A percentile compares a stretch with the other conserved stretches of the same genome.
These are phyloP conservation scores for Strigops habroptila DNA, from an alignment of 2,113 vertebrate genomes.

Conservation along the genomic window DNA sequence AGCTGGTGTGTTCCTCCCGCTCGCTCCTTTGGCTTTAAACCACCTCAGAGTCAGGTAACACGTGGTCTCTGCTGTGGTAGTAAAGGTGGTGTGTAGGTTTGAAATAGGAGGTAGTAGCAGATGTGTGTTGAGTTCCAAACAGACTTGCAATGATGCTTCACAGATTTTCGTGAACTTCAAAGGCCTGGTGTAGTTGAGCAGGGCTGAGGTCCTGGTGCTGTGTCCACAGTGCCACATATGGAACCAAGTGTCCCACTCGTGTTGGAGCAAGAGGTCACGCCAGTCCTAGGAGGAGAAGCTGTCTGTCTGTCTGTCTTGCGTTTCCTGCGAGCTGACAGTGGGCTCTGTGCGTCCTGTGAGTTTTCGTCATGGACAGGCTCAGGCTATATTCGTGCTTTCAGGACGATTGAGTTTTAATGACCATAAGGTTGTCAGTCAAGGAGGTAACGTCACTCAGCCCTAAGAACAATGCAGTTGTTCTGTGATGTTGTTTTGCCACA, in stretches of 20 bases:
- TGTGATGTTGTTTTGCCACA: neutral
- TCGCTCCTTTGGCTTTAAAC: neutral
- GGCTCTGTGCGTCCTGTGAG: too few relatives aligned
- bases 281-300: neutral
- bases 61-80: fast-evolving
- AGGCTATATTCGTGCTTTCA: fast-evolving
- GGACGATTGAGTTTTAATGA: neutral
- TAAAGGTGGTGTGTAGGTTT: neutral
- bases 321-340: neutral
- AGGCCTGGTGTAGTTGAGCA: too few relatives aligned
- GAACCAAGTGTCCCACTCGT: fast-evolving
- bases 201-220: too few relatives aligned
- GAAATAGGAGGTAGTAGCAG: neutral
- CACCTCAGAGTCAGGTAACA: fast-evolving
- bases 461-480: neutral
- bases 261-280: fast-evolving
- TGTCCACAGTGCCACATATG: fast-evolving
- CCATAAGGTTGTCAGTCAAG: neutral
- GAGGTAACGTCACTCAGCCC: neutral
- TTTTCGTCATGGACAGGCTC: neutral
- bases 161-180: too few relatives aligned
- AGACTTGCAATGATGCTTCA: neutral
- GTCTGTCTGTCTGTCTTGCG: neutral
- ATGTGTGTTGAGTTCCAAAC: neutral
- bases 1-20: neutral